These are phyloP conservation scores for Vidua macroura DNA, from an alignment of 2,113 vertebrate genomes.

Conservation along the genomic window DNA sequence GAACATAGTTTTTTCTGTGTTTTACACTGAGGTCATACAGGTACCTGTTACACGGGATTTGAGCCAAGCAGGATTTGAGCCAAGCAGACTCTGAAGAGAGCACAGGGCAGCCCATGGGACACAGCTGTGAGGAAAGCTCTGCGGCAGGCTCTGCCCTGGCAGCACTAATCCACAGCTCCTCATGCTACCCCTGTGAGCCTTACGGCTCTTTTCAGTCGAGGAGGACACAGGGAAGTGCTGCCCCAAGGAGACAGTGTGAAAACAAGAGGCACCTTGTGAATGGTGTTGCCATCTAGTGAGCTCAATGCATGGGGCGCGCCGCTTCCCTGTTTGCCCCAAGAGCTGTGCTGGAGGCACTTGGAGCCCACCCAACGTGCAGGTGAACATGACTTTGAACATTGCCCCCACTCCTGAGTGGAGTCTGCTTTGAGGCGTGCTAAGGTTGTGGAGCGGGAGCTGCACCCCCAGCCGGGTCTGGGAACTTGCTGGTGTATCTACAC, in stretches of 20 bases:
- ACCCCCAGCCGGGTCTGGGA: background rate
- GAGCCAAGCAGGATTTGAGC: background rate
- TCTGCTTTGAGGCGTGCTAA: background rate
- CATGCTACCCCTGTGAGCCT: background rate
- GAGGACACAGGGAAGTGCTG: background rate
- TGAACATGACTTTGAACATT: background rate
- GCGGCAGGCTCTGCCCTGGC: background rate
- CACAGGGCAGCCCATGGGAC: background rate
- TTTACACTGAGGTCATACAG: background rate
- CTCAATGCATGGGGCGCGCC: fast-evolving
- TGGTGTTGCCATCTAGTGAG: background rate
- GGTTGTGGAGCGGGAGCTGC: background rate
- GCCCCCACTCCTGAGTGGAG: background rate
- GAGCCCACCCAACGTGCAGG: fast-evolving
- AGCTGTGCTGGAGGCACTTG: background rate
- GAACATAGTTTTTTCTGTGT: background rate
- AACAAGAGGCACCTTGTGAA: background rate
- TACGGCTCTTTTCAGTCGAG: fast-evolving
- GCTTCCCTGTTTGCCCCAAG: background rate
- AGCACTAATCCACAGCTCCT: background rate
- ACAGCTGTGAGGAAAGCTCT: fast-evolving
- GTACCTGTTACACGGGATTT: too few species aligned
- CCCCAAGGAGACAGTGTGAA: fast-evolving
- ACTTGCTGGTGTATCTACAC: background rate
- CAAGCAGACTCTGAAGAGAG: background rate